Conservation (phyloP, 2,888 invertebrate species). For the Balanococcus diminutus region DNA sequence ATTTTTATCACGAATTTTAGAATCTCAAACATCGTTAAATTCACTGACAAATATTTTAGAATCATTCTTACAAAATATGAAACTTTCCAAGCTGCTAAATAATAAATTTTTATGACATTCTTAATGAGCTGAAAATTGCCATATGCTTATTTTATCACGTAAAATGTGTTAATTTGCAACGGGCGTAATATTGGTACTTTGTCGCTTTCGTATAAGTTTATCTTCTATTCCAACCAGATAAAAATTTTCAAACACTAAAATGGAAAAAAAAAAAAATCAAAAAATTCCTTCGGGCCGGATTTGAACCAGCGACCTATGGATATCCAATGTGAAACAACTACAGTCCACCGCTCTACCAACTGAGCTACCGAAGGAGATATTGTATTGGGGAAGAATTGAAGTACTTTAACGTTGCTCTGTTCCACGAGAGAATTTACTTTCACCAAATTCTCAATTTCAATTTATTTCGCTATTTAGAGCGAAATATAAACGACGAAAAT, state of each 20-base stretch:
- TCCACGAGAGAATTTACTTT: background rate
- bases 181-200: background rate
- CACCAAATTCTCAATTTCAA: background rate
- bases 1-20: background rate
- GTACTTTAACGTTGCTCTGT: background rate
- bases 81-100: background rate
- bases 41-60: background rate
- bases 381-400: background rate
- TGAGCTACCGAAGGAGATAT: conserved; percentile 59
- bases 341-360: conserved; percentile 61
- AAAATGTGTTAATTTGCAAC: background rate
- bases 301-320: conserved; percentile 56
- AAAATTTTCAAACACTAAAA: background rate
- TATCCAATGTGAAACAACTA: conserved; percentile 56
- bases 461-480: background rate
- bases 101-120: background rate
- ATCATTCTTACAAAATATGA: background rate
- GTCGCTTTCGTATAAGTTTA: background rate
- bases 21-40: background rate
- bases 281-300: conserved; percentile 54
- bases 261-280: conserved; percentile 19
- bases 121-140: background rate
- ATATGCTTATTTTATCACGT: background rate
- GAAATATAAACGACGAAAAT: background rate
- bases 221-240: background rate